Evolutionary conservation across 1,140 invertebrate species (phyloP).

Genomic region (Whitmania pigra): DNA sequence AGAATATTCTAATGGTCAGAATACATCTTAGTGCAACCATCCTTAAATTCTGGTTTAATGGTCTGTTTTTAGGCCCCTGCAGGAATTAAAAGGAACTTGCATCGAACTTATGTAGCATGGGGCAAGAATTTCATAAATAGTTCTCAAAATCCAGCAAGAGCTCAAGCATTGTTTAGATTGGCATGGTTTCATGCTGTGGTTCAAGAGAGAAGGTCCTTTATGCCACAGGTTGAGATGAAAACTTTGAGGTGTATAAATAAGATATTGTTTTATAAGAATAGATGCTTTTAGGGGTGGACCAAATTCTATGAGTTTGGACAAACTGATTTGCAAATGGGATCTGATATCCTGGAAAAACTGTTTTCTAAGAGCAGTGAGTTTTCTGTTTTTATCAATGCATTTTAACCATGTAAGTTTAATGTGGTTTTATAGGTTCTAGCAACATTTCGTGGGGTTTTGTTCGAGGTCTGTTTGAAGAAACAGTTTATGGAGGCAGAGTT

Average conservation of each 20-base stretch:
- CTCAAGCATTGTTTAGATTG: slow-evolving; percentile 54
- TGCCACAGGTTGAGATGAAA: slow-evolving; percentile 51
- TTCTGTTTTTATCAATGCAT: not conserved
- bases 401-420: not conserved
- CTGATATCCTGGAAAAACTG: slow-evolving; percentile 56
- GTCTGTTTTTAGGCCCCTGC: slow-evolving; percentile 49
- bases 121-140: slow-evolving; percentile 44
- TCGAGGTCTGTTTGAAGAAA: slow-evolving; percentile 63
- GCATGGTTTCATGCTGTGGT: slow-evolving; percentile 73
- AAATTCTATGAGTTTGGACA: slow-evolving; percentile 81
- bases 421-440: slow-evolving; percentile 27
- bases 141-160: slow-evolving; percentile 41
- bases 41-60: too few relatives aligned
- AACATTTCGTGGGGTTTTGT: slow-evolving; percentile 60
- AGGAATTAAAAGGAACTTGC: slow-evolving; percentile 54
- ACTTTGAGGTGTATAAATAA: not conserved
- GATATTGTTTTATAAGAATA: not conserved
- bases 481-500: slow-evolving; percentile 75
- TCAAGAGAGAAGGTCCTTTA: slow-evolving; percentile 72
- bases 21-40: too few relatives aligned
- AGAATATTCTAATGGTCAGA: too few relatives aligned
- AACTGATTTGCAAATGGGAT: slow-evolving; percentile 64
- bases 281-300: slow-evolving; percentile 55
- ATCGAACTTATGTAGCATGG: slow-evolving; percentile 51
- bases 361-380: slow-evolving; percentile 31